These are phyloP conservation scores for Mastomys coucha DNA, from an alignment of 2,113 vertebrate genomes.

Conservation along the genomic window DNA sequence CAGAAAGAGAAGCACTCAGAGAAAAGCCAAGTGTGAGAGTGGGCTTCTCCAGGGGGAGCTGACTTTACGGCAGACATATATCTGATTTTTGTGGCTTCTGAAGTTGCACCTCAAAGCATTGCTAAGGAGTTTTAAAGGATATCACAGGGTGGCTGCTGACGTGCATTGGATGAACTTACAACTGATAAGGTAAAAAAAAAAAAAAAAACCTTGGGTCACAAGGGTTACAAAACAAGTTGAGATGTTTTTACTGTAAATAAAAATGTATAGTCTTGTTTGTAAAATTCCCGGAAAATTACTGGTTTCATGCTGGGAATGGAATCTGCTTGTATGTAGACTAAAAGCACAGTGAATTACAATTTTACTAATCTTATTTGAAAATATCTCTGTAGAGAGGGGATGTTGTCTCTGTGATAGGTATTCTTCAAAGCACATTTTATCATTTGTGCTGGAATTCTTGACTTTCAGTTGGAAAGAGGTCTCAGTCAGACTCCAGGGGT, in stretches of 20 bases:
- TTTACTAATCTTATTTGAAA: background rate
- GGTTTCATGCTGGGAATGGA: background rate
- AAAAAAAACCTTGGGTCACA: background rate
- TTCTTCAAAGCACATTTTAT: background rate
- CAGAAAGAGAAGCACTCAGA: background rate
- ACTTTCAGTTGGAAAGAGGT: background rate
- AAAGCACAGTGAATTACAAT: background rate
- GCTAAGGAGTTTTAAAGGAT: background rate
- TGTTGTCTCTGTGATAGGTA: too few relatives aligned
- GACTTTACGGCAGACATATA: too few relatives aligned
- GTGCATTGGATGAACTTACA: background rate
- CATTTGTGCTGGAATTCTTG: background rate
- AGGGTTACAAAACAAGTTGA: background rate
- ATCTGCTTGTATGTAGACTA: too few relatives aligned
- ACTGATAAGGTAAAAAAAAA: background rate
- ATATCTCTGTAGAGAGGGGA: background rate
- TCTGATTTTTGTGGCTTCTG: background rate
- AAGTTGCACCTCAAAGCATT: background rate
- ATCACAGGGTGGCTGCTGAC: background rate
- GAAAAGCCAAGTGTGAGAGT: background rate
- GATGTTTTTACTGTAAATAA: background rate
- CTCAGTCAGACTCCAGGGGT: background rate
- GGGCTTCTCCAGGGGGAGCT: background rate
- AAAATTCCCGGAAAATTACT: background rate
- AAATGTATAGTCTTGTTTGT: background rate